A percentile compares a stretch with the other conserved stretches of the same genome.
These are phyloP conservation scores for Anastrepha obliqua DNA, from an alignment of 1,140 invertebrate species.

Conservation along the genomic window DNA sequence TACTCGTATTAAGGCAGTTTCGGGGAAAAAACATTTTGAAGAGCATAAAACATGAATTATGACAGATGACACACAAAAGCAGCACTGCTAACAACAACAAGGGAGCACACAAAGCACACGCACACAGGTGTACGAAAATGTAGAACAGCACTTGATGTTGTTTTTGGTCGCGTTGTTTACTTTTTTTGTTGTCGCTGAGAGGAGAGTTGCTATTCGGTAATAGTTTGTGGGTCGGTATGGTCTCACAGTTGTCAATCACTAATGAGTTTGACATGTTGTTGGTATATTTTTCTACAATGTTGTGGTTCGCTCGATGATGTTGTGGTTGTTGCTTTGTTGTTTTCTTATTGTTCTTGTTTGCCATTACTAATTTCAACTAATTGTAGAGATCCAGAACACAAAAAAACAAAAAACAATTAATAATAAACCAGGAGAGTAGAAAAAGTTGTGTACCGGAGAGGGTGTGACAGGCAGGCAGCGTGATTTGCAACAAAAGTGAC, in stretches of 20 bases:
- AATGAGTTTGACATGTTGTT: conserved; percentile 46
- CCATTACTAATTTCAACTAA: conserved; percentile 2
- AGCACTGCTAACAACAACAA: neutral
- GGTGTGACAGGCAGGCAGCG: too few relatives aligned
- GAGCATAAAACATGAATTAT: conserved; percentile 24
- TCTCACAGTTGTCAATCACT: conserved; percentile 43
- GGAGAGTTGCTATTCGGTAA: neutral
- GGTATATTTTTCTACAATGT: neutral
- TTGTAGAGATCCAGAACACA: neutral
- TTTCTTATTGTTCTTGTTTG: neutral
- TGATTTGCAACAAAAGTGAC: too few relatives aligned
- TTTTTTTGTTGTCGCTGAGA: neutral
- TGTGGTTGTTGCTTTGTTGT: neutral
- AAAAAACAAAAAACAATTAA: neutral
- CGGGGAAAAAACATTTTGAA: neutral
- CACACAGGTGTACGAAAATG: neutral
- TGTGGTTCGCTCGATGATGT: neutral
- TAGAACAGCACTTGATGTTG: neutral
- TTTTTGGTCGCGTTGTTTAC: neutral
- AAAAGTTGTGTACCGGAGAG: too few relatives aligned
- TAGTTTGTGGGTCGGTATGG: neutral
- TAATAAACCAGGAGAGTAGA: neutral
- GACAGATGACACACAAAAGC: conserved; percentile 1
- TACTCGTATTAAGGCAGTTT: neutral
- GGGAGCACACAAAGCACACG: neutral